phyloP scores from a whole-genome alignment of 1,140 invertebrate species.

The Oncopeltus fasciatus region DNA sequence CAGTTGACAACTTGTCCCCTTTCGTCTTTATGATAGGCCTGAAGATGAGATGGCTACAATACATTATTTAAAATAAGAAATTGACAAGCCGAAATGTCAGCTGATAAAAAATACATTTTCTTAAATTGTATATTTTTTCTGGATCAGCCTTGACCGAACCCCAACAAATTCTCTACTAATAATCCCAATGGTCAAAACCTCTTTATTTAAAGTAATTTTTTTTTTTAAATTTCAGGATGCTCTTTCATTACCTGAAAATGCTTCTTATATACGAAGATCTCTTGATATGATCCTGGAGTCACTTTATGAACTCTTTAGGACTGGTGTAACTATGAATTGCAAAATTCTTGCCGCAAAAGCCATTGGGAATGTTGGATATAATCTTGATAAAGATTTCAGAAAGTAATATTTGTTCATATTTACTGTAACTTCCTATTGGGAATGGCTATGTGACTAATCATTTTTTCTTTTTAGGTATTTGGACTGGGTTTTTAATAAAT shows the following conservation, averaged over 20 bases:
- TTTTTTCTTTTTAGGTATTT: constrained; percentile 16
- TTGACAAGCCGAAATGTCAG: too few species aligned
- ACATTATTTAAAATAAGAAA: too few species aligned
- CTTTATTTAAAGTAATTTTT: too few species aligned
- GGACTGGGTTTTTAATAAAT: constrained; percentile 15
- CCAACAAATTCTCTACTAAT: too few species aligned
- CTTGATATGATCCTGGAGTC: constrained; percentile 16
- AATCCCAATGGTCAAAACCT: too few species aligned
- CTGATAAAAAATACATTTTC: too few species aligned
- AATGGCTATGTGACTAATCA: neutral
- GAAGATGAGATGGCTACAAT: too few species aligned
- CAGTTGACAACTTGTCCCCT: too few species aligned
- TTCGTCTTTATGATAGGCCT: too few species aligned
- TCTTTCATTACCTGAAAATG: constrained; percentile 16
- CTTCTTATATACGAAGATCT: constrained; percentile 16
- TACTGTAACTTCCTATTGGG: neutral
- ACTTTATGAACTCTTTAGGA: constrained; percentile 9
- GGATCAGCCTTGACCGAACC: too few species aligned
- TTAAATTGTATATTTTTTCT: too few species aligned
- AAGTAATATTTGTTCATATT: constrained; percentile 3
- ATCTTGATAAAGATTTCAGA: constrained; percentile 17
- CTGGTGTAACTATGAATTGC: neutral
- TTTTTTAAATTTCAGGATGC: constrained; percentile 9
- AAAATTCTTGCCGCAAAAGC: constrained; percentile 10
- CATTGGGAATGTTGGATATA: constrained; percentile 17